Base-by-base conservation (phyloP, 2,888 invertebrate species). In the Ectemnius cavifrons region DNA sequence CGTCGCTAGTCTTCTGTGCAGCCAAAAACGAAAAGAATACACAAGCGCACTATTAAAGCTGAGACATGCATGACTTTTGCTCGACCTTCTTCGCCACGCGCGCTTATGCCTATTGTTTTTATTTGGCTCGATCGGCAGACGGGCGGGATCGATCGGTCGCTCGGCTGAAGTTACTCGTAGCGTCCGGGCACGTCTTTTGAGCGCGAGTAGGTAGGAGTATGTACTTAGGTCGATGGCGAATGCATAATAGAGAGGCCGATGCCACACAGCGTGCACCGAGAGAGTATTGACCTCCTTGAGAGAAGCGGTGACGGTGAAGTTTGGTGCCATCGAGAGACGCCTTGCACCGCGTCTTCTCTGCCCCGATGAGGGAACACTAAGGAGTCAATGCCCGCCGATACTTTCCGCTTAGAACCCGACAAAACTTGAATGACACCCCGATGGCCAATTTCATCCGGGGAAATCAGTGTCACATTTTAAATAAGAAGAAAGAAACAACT, bases 251-350 rank as follows among this genome's bases (percentile, higher is more conserved):
- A 81, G 75, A 69, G 74, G 49, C 61, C 73, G 59, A n/a, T 63
- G 73, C 67, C 73, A 63, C 37, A 16, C 8, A 52, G n/a, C n/a
- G 16, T 84, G 67, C 70, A 79, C 79, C 68, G 28, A 49, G 84
- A 75, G 87, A 84, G 78, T 85, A 85, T 85, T 82, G 86, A 87
- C 85, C 86, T 72, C 67, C 75, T 75, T 63, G 73, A 77, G 73
- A 52, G 8, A 13, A 52, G n/a, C 52, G 52, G n/a, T 13, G 52
- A 75, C 75, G 63, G 58, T 59, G 66, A 65, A 28, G 66, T 62
- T 57, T 57, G 20, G 49, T 67, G 62, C 68, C 64, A 61, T 67
- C 73, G 76, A 64, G 37, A 37, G 72, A 71, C 67, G 67, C 66
- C 47, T 64, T 57, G 63, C 67, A 75, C 63, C 69, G 62, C 69